phyloP scores from a whole-genome alignment of 1,140 invertebrate genomes.

The Trissolcus basalis region DNA sequence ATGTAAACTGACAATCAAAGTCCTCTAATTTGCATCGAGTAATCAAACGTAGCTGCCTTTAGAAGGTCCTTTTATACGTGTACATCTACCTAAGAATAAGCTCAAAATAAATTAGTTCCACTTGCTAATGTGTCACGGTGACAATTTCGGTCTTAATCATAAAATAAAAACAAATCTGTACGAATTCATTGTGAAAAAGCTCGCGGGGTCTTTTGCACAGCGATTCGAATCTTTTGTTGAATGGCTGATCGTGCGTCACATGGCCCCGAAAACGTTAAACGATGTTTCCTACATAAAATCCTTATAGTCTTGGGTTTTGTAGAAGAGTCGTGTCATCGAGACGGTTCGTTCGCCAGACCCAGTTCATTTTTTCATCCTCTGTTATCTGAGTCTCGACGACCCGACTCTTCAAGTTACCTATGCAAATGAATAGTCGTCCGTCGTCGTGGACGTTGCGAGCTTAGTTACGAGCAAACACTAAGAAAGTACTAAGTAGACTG shows the following conservation, averaged over 20 bases:
- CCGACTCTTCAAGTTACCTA: constrained; percentile 44
- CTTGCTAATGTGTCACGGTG: too few species aligned
- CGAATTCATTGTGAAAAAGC: neutral
- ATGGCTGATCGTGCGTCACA: constrained; percentile 9
- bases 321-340: constrained; percentile 32
- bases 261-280: constrained; percentile 23
- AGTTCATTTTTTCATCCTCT: neutral
- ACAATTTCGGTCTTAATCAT: too few species aligned
- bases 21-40: constrained; percentile 4
- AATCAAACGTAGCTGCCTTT: constrained; percentile 11
- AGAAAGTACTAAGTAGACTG: constrained; percentile 60
- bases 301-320: constrained; percentile 12
- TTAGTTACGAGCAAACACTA: constrained; percentile 62
- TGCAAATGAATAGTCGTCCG: constrained; percentile 35
- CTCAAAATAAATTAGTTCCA: constrained; percentile 22
- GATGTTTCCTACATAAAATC: constrained; percentile 23
- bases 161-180: neutral
- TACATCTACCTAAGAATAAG: constrained; percentile 30
- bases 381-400: constrained; percentile 9
- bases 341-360: neutral
- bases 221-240: neutral
- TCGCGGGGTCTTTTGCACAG: too few species aligned
- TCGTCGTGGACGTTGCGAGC: constrained; percentile 15
- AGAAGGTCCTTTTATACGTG: constrained; percentile 29
- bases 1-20: neutral